These are phyloP conservation scores for Rosalia funebris DNA, from an alignment of 2,888 invertebrate species.

Conservation along the genomic window DNA sequence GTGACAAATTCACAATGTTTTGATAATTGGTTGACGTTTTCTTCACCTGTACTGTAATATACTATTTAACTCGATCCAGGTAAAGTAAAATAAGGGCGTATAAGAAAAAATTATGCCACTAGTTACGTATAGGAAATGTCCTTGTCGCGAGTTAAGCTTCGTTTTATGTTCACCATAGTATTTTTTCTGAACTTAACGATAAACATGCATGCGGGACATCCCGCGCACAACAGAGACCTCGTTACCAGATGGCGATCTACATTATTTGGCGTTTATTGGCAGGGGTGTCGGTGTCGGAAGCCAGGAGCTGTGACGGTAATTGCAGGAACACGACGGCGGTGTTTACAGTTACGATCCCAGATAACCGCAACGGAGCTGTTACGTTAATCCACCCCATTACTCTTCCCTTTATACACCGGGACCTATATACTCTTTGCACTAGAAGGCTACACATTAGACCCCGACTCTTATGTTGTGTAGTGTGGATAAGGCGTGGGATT, in stretches of 20 bases:
- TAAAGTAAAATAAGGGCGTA: too few species aligned
- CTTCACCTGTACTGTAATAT: too few species aligned
- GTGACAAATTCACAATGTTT: too few species aligned
- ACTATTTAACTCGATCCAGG: too few species aligned
- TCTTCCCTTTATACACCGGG: slow-evolving; percentile 39
- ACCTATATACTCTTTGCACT: slow-evolving; percentile 22
- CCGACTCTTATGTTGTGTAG: background rate
- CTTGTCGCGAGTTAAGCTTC: too few species aligned
- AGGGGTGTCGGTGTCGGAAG: slow-evolving; percentile 43
- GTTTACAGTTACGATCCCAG: slow-evolving; percentile 47
- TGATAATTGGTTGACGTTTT: too few species aligned
- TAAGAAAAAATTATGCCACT: too few species aligned
- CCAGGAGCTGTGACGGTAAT: slow-evolving; percentile 37
- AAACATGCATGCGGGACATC: too few species aligned
- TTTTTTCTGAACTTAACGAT: too few species aligned
- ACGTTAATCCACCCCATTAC: slow-evolving; percentile 49
- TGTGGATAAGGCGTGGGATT: background rate
- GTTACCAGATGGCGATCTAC: slow-evolving; percentile 49
- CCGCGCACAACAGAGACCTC: background rate
- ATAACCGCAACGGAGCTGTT: slow-evolving; percentile 49
- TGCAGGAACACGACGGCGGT: slow-evolving; percentile 37
- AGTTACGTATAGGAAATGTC: too few species aligned
- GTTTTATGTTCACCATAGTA: too few species aligned
- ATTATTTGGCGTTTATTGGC: slow-evolving; percentile 48
- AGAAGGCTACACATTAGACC: slow-evolving; percentile 3